Evolutionary conservation across 1,140 invertebrate species (phyloP), one percentile per base, ranked within the genome.

Genomic region (Zophobas morio): DNA sequence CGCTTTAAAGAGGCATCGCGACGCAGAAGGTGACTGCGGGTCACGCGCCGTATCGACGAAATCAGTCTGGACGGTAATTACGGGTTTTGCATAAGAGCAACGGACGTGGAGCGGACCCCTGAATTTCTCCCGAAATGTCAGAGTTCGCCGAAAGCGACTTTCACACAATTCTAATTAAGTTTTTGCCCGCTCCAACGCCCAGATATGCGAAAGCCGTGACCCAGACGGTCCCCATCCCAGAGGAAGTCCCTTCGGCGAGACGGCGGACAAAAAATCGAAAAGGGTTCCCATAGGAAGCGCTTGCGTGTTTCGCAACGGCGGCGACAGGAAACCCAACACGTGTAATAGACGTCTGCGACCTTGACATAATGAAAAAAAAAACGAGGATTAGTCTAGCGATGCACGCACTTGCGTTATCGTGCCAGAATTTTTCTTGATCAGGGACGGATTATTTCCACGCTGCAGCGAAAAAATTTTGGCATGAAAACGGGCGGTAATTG

Each of bases 331-430:
- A 32, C 60, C 37, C 8, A 66, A 66, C 60, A 66, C 60, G 60
- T 66, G 60, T 66, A 66, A 66, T 46, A 66, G 60, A 40, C 60
- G 60, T 66, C 60, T 37, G 37, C 60, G 60, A 66, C 60, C 60
- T 66, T 66, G 60, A 66, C 60, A 66, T 66, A 66, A 66, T 66
- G 56, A 60, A 39, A 66, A 66, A 66, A 66, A 66, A 66, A 66
- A 39, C 60, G 60, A 39, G 60, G 60, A 66, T 46, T 63, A 42
- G 60, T 42, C 60, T 36, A 1, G 60, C 3, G 8, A 37, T 60
- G 60, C 60, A 39, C 42, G 60, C 35, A 60, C 37, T 36, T 39
- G 37, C 20, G 34, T 57, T 57, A 57, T 57, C 54, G 8, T 32
- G n/a, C 35, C 57, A 66, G 60, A 33, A 33, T 66, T 66, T 66